Evolutionary conservation across 2,888 invertebrate species (phyloP), one percentile per base, ranked within the genome.

Genomic region (Sepiola atlantica): DNA sequence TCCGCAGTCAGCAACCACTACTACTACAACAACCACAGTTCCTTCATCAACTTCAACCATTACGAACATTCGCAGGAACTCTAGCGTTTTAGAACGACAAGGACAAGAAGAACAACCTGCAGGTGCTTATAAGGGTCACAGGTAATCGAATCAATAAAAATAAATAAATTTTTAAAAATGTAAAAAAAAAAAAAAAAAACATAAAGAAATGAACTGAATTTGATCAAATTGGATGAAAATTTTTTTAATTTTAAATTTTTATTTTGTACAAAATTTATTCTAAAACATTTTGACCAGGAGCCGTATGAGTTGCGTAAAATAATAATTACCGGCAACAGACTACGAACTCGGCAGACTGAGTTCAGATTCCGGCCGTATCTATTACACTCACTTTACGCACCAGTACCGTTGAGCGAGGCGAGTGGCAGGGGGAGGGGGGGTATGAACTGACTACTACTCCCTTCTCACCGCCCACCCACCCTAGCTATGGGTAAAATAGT

Each of bases 31-130:
- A 12, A 77, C 77, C 2, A 77, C n/a, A n/a, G 77, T 77, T 16
- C 77, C 77, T 21, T 32, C 77, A 77, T 77, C 77, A 77, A 77
- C 77, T 77, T 14, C 45, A 35, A 35, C 32, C 92, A 91, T 20
- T 54, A 91, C 35, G 20, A 91, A 32, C 91, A 91, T 35, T 28
- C 35, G 54, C 92, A 92, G 92, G 18, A 92, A 54, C 92, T 54
- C 92, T 92, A 92, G 28, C n/a, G n/a, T 92, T n/a, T 92, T 92
- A 55, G 92, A 92, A 90, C 45, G 45, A 8, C 45, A 45, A 45
- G 45, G 2, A 4, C 45, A 45, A 77, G 92, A 92, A 54, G 54
- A 45, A 92, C 24, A 54, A 0, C 20, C 54, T 35, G 45, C 92
- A 54, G 54, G 92, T 92, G 92, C 54, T 92, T 54, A 92, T 55